A percentile compares a stretch with the other conserved stretches of the same genome.
phyloP scores from a whole-genome alignment of 2,797 vertebrate species.

The Labeo calbasu region DNA sequence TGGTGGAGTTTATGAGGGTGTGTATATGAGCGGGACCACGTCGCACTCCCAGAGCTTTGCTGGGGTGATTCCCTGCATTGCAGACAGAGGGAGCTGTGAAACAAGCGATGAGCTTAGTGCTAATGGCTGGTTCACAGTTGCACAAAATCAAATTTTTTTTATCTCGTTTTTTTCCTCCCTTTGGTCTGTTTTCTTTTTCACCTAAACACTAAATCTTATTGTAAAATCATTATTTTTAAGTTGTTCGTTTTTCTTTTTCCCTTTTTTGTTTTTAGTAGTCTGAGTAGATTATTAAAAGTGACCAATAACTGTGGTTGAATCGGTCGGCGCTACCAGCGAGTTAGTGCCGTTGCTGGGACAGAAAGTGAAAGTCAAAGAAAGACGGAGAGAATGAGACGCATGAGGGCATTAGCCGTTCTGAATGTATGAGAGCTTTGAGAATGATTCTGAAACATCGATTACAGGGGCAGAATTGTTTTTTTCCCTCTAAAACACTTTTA shows the following conservation, averaged over 20 bases:
- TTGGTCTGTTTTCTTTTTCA: conserved; percentile 12
- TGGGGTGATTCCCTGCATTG: background rate
- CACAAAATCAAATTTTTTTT: conserved; percentile 55
- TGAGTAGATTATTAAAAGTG: conserved; percentile 63
- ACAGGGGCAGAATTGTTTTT: conserved; percentile 36
- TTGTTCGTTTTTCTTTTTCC: conserved; percentile 57
- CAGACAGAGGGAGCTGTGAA: conserved; percentile 33
- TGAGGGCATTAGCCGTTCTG: conserved; percentile 48
- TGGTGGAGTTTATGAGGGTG: conserved; percentile 34
- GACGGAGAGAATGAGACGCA: background rate
- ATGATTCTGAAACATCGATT: conserved; percentile 37
- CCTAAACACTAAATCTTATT: conserved; percentile 40
- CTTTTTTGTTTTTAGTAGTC: conserved; percentile 51
- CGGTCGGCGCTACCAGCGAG: conserved; percentile 61
- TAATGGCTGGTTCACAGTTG: conserved; percentile 59
- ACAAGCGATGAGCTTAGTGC: conserved; percentile 55
- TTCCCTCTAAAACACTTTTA: conserved; percentile 41
- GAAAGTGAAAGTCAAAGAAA: conserved; percentile 29
- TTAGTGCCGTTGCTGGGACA: conserved; percentile 47
- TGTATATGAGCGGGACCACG: conserved; percentile 28
- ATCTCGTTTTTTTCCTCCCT: conserved; percentile 28
- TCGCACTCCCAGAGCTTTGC: conserved; percentile 20
- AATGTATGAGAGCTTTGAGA: conserved; percentile 52
- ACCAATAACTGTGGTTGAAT: conserved; percentile 74
- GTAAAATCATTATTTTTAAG: conserved; percentile 59